Evolutionary conservation across 2,113 vertebrate species (phyloP).

Genomic region (Pseudorasbora parva): DNA sequence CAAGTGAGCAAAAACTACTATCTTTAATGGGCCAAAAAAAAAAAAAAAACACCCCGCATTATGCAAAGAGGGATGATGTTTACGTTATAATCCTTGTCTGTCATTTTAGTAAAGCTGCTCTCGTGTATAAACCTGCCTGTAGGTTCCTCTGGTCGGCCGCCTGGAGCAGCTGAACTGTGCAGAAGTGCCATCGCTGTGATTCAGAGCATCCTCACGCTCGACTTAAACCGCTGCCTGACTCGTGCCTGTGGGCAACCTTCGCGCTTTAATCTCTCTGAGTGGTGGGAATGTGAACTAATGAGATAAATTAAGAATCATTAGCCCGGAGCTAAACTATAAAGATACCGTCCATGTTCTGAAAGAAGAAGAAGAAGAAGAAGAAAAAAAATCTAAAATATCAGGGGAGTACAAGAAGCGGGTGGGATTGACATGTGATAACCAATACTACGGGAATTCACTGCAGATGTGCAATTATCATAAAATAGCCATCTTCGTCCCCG

Average conservation of each 20-base stretch:
- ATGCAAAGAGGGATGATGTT: slow-evolving; percentile 30
- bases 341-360: slow-evolving; percentile 43
- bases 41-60: not conserved
- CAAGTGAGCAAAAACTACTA: not conserved
- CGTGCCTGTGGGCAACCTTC: slow-evolving; percentile 49
- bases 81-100: slow-evolving; percentile 44
- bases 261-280: slow-evolving; percentile 67
- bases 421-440: not conserved
- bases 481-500: not conserved
- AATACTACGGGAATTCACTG: not conserved
- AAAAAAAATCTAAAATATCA: slow-evolving; percentile 29
- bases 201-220: not conserved
- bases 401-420: not conserved
- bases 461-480: not conserved
- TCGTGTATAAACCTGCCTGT: slow-evolving; percentile 40
- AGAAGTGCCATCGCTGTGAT: slow-evolving; percentile 34
- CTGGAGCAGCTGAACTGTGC: slow-evolving; percentile 34
- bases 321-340: slow-evolving; percentile 65
- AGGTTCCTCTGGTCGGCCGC: slow-evolving; percentile 45
- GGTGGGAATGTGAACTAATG: slow-evolving; percentile 70
- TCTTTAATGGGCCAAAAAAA: not conserved
- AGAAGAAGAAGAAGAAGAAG: not conserved
- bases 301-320: slow-evolving; percentile 68
- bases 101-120: slow-evolving; percentile 38
- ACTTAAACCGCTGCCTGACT: not conserved